Evolutionary conservation across 2,797 vertebrate genomes (phyloP), one percentile per base, ranked within the genome.

Genomic region (Hemitrygon akajei): DNA sequence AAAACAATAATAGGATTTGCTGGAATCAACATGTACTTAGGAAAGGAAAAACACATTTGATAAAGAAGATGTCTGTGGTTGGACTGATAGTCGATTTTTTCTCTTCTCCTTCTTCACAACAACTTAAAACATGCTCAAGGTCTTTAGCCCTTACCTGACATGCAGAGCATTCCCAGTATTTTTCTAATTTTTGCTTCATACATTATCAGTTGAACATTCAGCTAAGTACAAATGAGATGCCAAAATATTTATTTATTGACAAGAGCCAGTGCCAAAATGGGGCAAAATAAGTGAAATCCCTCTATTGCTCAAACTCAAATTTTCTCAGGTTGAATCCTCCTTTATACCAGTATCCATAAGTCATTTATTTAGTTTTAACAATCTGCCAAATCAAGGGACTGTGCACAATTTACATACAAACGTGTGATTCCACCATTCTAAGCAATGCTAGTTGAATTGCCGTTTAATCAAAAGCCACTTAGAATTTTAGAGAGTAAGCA

Each of bases 401-500:
- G 12, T 47, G n/a, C 20, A 40, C 87, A 69, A 25, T 66, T 91
- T 69, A 30, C 63, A 71, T 71, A 71, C 66, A 73, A 91, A 91
- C 69, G 14, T 10, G 16, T 47, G 47, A 7, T 69, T 37, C n/a
- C 34, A n/a, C 0, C 63, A 91, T 6, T 40, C 7, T 71, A 91
- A 71, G 87, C 63, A 69, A 27, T 69, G 34, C 10, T 66, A 34
- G 34, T 7, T 73, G n/a, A 91, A 91, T 14, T 73, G 66, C 40
- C 14, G 69, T 91, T 71, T 25, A 71, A 69, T 71, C 89, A 91
- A 91, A 91, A 73, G 34, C 66, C 40, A 69, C 69, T 71, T 71
- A 37, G 87, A 91, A 91, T 69, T 91, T 71, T n/a, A 73, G 89
- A 37, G 66, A 71, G 11, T 47, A 71, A 91, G 40, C 69, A 91